Percentiles rank a stretch among this genome's conserved stretches.
phyloP scores from a whole-genome alignment of 2,797 vertebrate genomes.

The Sparidentex hasta region DNA sequence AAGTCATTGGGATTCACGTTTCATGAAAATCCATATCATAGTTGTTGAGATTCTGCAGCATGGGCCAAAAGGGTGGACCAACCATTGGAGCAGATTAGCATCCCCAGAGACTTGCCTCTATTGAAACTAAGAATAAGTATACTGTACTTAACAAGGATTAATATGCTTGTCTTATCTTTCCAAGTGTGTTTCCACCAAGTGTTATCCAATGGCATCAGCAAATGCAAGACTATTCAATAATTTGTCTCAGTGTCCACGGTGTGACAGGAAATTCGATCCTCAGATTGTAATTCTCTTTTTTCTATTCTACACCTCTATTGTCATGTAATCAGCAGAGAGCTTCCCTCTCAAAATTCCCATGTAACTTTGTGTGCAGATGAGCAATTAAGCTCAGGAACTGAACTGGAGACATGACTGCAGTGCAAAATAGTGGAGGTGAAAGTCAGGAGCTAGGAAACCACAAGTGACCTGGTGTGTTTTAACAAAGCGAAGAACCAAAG shows the following conservation, averaged over 20 bases:
- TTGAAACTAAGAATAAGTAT: background rate
- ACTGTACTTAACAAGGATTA: background rate
- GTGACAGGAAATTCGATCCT: slow-evolving; percentile 23
- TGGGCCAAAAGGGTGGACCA: background rate
- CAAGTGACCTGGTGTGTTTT: slow-evolving; percentile 4
- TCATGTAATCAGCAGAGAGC: slow-evolving; percentile 30
- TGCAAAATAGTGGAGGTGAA: slow-evolving; percentile 12
- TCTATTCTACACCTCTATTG: slow-evolving; percentile 14
- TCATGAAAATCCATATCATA: background rate
- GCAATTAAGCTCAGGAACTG: slow-evolving; percentile 14
- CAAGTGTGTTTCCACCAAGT: background rate
- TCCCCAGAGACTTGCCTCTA: background rate
- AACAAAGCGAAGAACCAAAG: background rate
- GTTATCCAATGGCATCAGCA: slow-evolving; percentile 18
- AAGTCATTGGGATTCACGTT: too few species aligned
- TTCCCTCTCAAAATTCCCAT: slow-evolving; percentile 29
- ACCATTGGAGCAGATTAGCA: background rate
- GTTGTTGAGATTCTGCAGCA: background rate
- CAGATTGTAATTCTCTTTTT: slow-evolving; percentile 26
- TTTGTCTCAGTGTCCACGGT: slow-evolving; percentile 22
- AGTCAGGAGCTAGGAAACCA: background rate
- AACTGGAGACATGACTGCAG: slow-evolving; percentile 1
- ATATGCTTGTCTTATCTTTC: background rate
- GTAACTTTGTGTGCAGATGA: slow-evolving; percentile 24
- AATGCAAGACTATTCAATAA: background rate